Evolutionary conservation across 2,888 invertebrate genomes (phyloP).

Genomic region (Nymphalis polychloros): DNA sequence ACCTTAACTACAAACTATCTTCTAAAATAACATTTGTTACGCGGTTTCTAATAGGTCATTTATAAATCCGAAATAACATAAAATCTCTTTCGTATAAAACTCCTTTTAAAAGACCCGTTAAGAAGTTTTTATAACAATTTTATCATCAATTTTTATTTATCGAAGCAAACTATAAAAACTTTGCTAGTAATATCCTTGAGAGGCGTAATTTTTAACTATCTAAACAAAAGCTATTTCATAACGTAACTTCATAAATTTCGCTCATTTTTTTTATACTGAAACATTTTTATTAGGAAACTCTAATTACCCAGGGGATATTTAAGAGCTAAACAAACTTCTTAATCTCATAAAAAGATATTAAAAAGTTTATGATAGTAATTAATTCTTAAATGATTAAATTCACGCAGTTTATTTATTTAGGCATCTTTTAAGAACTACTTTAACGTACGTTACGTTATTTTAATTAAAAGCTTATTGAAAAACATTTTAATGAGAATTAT

Average conservation of each 20-base stretch:
- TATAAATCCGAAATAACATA: constrained; percentile 10
- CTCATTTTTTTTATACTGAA: constrained; percentile 22
- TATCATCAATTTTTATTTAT: constrained; percentile 22
- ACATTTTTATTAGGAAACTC: constrained; percentile 25
- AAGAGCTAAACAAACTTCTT: constrained; percentile 18
- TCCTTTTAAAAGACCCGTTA: constrained; percentile 17
- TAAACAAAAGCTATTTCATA: constrained; percentile 39
- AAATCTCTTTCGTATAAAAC: constrained; percentile 11
- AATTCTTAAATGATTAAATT: constrained; percentile 1
- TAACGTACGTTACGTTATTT: too few species aligned
- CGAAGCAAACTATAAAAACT: constrained; percentile 38
- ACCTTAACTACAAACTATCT: too few species aligned
- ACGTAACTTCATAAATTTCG: constrained; percentile 17
- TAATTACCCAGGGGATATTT: constrained; percentile 25
- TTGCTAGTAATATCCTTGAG: constrained; percentile 24
- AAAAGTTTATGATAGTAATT: constrained; percentile 15
- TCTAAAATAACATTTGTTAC: too few species aligned
- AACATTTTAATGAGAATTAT: too few species aligned
- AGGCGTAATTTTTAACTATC: constrained; percentile 40
- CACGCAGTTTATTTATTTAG: neutral
- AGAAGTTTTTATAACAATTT: constrained; percentile 32
- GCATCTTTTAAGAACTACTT: neutral
- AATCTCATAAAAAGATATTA: constrained; percentile 16
- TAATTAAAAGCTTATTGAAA: too few species aligned
- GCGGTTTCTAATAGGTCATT: neutral